Conservation (phyloP, 1,140 invertebrate genomes). For the Cydia fagiglandana region DNA sequence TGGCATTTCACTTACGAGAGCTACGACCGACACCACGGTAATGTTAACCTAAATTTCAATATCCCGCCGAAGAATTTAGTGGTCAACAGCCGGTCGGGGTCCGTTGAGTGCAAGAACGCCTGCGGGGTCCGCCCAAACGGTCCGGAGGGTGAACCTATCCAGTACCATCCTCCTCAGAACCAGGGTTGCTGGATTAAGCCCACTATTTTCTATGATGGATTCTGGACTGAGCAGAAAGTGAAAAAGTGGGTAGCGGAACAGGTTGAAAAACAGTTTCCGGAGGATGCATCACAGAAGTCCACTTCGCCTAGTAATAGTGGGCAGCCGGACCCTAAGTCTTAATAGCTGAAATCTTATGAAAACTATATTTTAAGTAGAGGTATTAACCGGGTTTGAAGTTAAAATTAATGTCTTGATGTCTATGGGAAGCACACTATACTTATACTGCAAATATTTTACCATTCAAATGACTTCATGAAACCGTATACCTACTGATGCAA, state of each 20-base stretch:
- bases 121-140: slow-evolving; percentile 42
- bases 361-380: slow-evolving; percentile 13
- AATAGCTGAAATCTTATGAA: slow-evolving; percentile 33
- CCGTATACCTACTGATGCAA: not conserved
- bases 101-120: slow-evolving; percentile 55
- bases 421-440: not conserved
- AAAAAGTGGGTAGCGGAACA: slow-evolving; percentile 78
- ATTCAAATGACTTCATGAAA: no score
- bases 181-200: slow-evolving; percentile 76
- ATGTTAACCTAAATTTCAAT: slow-evolving; percentile 71
- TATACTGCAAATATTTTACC: not conserved
- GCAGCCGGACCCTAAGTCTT: slow-evolving; percentile 53
- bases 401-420: not conserved
- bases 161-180: slow-evolving; percentile 45
- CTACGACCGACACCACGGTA: slow-evolving; percentile 60
- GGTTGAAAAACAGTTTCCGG: slow-evolving; percentile 71
- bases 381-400: slow-evolving; percentile 1
- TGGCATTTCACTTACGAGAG: slow-evolving; percentile 73
- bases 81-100: slow-evolving; percentile 55
- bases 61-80: slow-evolving; percentile 69
- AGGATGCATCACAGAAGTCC: slow-evolving; percentile 45
- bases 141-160: slow-evolving; percentile 46
- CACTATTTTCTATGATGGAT: slow-evolving; percentile 76
- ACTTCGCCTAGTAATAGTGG: slow-evolving; percentile 39
- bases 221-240: slow-evolving; percentile 78